Evolutionary conservation across 2,113 vertebrate genomes (phyloP).

Genomic region (Oreochromis spilurus): DNA sequence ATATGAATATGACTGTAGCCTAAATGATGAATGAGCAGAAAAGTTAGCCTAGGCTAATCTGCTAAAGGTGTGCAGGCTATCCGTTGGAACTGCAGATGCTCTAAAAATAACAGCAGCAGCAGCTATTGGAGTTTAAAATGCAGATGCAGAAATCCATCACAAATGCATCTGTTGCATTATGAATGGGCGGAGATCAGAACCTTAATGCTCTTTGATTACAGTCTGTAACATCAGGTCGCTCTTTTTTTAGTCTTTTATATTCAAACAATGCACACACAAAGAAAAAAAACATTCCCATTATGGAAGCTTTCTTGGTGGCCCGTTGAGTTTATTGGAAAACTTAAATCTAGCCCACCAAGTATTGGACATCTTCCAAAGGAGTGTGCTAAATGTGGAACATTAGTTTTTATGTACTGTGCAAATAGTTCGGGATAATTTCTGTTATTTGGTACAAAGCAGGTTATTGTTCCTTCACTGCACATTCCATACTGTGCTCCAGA

Average conservation of each 20-base stretch:
- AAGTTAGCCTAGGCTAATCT: background rate
- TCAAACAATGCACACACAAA: background rate
- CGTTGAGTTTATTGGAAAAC: background rate
- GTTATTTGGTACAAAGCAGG: slow-evolving; percentile 31
- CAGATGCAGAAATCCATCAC: background rate
- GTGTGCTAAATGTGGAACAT: slow-evolving; percentile 21
- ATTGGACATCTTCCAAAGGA: background rate
- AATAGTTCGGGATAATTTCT: slow-evolving; percentile 35
- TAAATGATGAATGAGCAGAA: background rate
- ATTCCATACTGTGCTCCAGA: slow-evolving; percentile 17
- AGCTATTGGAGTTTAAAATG: background rate
- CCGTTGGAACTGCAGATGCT: background rate
- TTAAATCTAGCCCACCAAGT: background rate
- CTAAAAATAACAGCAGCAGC: background rate
- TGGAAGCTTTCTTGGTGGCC: background rate
- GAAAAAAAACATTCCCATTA: background rate
- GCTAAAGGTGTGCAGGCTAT: background rate
- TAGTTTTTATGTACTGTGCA: slow-evolving; percentile 22
- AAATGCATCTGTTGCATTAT: background rate
- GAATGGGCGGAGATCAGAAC: background rate
- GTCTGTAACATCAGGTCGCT: background rate
- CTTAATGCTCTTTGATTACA: background rate
- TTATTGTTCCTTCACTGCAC: slow-evolving; percentile 39
- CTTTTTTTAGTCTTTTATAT: background rate
- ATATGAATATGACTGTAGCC: background rate